Evolutionary conservation across 2,797 vertebrate genomes (phyloP).

Genomic region (Leuciscus waleckii): DNA sequence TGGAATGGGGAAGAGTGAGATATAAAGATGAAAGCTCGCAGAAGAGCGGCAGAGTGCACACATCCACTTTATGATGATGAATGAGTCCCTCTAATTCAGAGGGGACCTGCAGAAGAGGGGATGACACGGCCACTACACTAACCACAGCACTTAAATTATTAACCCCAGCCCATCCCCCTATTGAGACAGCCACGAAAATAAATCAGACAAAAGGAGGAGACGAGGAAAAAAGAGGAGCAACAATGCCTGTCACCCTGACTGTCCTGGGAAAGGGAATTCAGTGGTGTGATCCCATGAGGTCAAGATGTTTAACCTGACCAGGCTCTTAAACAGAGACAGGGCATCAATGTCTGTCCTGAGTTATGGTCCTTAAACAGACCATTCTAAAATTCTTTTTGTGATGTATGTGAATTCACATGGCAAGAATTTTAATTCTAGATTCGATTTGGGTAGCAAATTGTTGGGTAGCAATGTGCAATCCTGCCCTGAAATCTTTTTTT

Average conservation of each 20-base stretch:
- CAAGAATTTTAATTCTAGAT: neutral
- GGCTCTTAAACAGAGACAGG: slow-evolving; percentile 58
- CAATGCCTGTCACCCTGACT: slow-evolving; percentile 64
- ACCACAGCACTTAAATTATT: slow-evolving; percentile 59
- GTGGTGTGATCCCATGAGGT: slow-evolving; percentile 67
- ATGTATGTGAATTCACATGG: neutral
- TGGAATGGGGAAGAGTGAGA: neutral
- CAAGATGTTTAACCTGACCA: slow-evolving; percentile 75
- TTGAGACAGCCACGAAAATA: slow-evolving; percentile 56
- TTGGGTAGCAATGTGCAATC: neutral
- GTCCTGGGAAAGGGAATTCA: slow-evolving; percentile 64
- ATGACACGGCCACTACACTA: slow-evolving; percentile 56
- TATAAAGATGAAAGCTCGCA: slow-evolving; percentile 36
- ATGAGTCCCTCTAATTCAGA: slow-evolving; percentile 51
- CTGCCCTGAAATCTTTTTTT: neutral
- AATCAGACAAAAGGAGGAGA: slow-evolving; percentile 58
- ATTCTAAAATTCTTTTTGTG: neutral
- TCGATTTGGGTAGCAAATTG: neutral
- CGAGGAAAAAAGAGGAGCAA: slow-evolving; percentile 58
- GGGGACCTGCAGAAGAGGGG: slow-evolving; percentile 40
- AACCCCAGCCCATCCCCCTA: slow-evolving; percentile 56
- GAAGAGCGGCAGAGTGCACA: slow-evolving; percentile 8
- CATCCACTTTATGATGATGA: slow-evolving; percentile 55
- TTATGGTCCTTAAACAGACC: slow-evolving; percentile 32
- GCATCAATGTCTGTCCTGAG: slow-evolving; percentile 34